Base-by-base conservation (phyloP, 2,797 vertebrate species). In the Intellagama lesueurii region DNA sequence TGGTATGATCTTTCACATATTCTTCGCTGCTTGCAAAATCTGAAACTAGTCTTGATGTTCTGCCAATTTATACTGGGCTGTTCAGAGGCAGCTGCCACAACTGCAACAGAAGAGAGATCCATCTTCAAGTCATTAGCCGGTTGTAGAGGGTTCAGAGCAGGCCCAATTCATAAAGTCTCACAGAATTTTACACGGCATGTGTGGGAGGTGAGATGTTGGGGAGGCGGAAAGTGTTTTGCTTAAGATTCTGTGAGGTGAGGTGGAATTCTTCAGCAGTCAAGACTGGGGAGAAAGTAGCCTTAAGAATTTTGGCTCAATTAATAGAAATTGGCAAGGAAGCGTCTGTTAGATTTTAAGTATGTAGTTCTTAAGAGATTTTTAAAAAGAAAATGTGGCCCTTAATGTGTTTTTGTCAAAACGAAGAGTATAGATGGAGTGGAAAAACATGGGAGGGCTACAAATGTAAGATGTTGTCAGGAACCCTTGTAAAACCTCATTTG, bases 1-100 rank as follows among this genome's bases (percentile, higher is more conserved):
- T 56, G 28, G 26, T 14, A 30, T 44, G 40, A 83, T 68, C 35
- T 83, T 69, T 68, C 35, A 40, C 64, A 69, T 82, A 44, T 69
- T 60, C 64, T 40, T 82, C 40, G 81, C 60, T 83, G 26, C 35
- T 69, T 83, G 81, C 35, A 83, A 83, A 83, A 83, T 69, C 35
- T 69, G 81, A 83, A 83, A 44, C 81, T 66, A 69, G 64, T 32
- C 35, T 12, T 86, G 81, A 83, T 47, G 28, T 32, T 44, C 26
- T 44, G 81, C 64, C 64, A 83, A 83, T 26, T 4, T 3, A 17
- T 32, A 47, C 26, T 28, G 24, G 40, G 64, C 60, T 82, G 32
- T 66, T 82, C 60, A 68, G 60, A 56, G 52, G 24, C 32, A 26
- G 19, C 80, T 26, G 32, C 32, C 19, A 11, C 56, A 66, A 4